Evolutionary conservation across 2,888 invertebrate genomes (phyloP).

Genomic region (Slavum lentiscoides): DNA sequence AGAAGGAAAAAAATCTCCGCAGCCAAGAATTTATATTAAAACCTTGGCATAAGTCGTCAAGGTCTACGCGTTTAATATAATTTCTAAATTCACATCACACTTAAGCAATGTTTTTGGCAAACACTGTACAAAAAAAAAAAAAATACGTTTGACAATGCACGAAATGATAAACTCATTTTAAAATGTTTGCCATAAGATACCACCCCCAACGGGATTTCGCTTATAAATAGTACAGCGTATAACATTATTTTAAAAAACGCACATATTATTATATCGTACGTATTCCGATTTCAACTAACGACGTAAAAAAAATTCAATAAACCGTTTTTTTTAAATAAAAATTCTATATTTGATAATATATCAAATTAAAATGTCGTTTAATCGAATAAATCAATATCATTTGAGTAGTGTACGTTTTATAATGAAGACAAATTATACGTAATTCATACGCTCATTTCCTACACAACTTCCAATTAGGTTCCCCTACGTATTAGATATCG

Average conservation of each 20-base stretch:
- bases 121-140: neutral
- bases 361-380: neutral
- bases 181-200: neutral
- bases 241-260: no score
- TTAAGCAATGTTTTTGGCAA: conserved; percentile 19
- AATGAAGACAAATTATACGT: neutral
- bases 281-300: neutral
- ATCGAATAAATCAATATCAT: no score
- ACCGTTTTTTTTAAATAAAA: neutral
- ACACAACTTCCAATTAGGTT: neutral
- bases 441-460: neutral
- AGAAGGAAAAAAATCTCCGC: neutral
- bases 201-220: neutral
- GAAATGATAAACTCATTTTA: neutral
- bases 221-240: neutral
- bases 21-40: conserved; percentile 23
- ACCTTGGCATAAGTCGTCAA: conserved; percentile 9
- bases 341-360: neutral
- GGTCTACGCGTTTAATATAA: neutral
- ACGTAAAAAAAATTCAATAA: neutral
- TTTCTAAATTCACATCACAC: conserved; percentile 14
- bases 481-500: neutral
- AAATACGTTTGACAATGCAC: neutral
- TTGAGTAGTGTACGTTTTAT: neutral
- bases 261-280: no score